Percentiles rank a stretch among this genome's conserved stretches.
phyloP scores from a whole-genome alignment of 2,797 vertebrate species.

The Etheostoma perlongum region DNA sequence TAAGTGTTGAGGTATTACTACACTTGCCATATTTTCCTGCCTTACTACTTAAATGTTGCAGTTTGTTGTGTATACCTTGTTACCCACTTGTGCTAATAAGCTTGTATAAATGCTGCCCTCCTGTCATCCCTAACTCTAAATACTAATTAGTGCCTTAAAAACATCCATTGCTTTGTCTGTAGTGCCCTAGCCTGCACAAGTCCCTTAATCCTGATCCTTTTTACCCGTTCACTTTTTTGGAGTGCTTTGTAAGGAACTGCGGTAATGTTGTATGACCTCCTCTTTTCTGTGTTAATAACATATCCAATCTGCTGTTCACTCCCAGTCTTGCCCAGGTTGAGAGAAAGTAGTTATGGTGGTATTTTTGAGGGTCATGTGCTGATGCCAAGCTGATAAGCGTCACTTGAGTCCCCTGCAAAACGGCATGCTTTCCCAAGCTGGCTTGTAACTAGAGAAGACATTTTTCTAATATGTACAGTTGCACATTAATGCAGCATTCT shows the following conservation, averaged over 20 bases:
- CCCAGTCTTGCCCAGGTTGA: slow-evolving; percentile 13
- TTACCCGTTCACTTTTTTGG: slow-evolving; percentile 18
- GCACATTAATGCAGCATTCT: slow-evolving; percentile 5
- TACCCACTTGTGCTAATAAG: slow-evolving; percentile 14
- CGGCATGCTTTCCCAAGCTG: not conserved
- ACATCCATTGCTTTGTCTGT: slow-evolving; percentile 16
- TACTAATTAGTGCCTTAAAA: slow-evolving; percentile 17
- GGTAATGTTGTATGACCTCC: slow-evolving; percentile 15
- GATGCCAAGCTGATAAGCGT: slow-evolving; percentile 14
- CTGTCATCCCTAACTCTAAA: slow-evolving; percentile 1
- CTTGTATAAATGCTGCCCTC: not conserved
- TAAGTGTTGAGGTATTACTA: slow-evolving; percentile 66
- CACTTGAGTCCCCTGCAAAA: slow-evolving; percentile 6
- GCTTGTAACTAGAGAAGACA: not conserved
- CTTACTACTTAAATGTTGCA: not conserved
- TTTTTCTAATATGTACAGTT: slow-evolving; percentile 1
- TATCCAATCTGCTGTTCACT: slow-evolving; percentile 17
- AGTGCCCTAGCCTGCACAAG: not conserved
- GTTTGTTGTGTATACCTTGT: slow-evolving; percentile 28
- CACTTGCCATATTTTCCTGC: not conserved
- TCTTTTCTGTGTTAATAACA: slow-evolving; percentile 29
- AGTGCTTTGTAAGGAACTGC: slow-evolving; percentile 22
- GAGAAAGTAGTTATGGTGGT: slow-evolving; percentile 43
- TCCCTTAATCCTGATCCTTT: slow-evolving; percentile 10
- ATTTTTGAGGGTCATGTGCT: slow-evolving; percentile 44